Conservation (phyloP, 2,888 invertebrate species). For the Cordilura impudica region DNA sequence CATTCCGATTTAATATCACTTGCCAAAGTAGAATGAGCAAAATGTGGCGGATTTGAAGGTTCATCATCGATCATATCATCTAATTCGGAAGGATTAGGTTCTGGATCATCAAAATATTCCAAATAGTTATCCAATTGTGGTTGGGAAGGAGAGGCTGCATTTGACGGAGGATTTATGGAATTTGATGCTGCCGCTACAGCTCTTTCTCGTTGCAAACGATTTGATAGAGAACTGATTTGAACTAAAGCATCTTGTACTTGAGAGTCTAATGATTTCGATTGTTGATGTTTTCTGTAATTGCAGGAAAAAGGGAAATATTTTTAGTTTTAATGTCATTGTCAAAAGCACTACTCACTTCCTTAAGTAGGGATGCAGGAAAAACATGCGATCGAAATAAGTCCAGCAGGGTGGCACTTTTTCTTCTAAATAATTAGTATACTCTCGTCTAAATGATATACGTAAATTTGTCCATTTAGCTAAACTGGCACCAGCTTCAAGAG, state of each 20-base stretch:
- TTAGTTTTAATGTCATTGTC: conserved; percentile 47
- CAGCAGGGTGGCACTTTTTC: conserved; percentile 75
- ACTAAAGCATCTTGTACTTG: conserved; percentile 76
- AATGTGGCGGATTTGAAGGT: conserved; percentile 55
- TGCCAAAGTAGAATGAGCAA: conserved; percentile 64
- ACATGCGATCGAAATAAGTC: conserved; percentile 77
- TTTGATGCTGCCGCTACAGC: conserved; percentile 65
- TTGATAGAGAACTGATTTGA: conserved; percentile 72
- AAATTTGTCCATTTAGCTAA: conserved; percentile 77
- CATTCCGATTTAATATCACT: conserved; percentile 74
- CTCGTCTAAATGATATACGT: conserved; percentile 75
- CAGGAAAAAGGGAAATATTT: conserved; percentile 41
- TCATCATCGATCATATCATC: conserved; percentile 75
- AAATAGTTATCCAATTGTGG: conserved; percentile 70
- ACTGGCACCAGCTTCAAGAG: conserved; percentile 73
- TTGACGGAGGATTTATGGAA: conserved; percentile 35
- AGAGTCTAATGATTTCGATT: conserved; percentile 72
- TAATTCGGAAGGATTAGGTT: conserved; percentile 71
- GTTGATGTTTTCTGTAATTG: conserved; percentile 70
- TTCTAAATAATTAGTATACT: conserved; percentile 74
- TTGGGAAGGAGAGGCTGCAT: conserved; percentile 44
- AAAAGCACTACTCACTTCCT: conserved; percentile 70
- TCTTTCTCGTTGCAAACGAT: conserved; percentile 71
- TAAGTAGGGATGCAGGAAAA: conserved; percentile 75
- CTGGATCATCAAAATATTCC: conserved; percentile 74